Conservation (phyloP, 30 jellyfish, hydroid and myxozoan genomes). For the Hydractinia symbiolongicarpus region DNA sequence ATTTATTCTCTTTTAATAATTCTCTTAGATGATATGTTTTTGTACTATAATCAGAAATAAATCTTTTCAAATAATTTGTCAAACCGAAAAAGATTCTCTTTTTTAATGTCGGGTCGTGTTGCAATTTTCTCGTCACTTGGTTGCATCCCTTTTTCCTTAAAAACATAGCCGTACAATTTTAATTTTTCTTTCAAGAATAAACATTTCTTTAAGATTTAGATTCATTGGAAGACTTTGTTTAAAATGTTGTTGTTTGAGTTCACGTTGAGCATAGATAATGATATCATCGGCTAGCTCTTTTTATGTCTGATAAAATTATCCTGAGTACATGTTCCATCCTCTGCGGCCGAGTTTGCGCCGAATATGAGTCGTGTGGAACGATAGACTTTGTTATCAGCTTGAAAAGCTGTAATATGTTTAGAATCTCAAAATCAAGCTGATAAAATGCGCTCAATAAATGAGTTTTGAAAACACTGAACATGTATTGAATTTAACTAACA, state of each 20-base stretch:
- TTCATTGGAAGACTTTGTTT: not conserved
- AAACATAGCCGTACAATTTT: not conserved
- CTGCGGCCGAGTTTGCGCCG: not conserved
- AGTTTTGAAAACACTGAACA: not conserved
- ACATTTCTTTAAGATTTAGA: not conserved
- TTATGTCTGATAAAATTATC: not conserved
- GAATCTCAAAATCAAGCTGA: not conserved
- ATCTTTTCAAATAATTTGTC: not conserved
- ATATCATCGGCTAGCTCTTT: conserved; percentile 2
- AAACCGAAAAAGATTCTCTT: not conserved
- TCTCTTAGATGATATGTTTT: not conserved
- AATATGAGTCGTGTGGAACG: not conserved
- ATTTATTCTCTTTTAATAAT: not conserved
- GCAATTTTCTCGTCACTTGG: not conserved
- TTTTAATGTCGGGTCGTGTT: not conserved
- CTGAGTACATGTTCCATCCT: not conserved
- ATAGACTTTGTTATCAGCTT: not conserved
- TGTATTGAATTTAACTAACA: not conserved
- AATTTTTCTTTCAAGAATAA: not conserved
- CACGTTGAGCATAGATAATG: not conserved
- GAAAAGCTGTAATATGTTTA: not conserved
- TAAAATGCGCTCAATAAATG: not conserved
- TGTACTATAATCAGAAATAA: not conserved
- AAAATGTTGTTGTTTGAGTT: not conserved
- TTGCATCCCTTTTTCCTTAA: not conserved